A percentile compares a stretch with the other conserved stretches of the same genome.
Evolutionary conservation across 2,113 vertebrate species (phyloP).

Genomic region (Gallinago paraguaiae): DNA sequence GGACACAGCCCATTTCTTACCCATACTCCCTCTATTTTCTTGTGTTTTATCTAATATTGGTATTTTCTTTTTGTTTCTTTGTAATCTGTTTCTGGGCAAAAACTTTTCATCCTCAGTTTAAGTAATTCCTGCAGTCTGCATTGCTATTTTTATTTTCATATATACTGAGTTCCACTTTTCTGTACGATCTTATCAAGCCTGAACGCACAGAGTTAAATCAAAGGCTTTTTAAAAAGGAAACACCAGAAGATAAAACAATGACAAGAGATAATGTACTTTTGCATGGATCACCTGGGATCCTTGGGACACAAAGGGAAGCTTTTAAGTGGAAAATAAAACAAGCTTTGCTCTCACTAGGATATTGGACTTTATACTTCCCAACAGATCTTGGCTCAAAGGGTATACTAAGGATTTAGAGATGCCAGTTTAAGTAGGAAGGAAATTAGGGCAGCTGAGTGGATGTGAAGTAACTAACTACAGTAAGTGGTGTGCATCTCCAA

Average conservation of each 20-base stretch:
- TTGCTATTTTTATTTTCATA: background rate
- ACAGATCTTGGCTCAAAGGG: background rate
- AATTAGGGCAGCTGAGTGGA: background rate
- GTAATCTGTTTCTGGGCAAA: background rate
- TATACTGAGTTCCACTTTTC: background rate
- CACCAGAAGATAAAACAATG: background rate
- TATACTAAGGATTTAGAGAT: background rate
- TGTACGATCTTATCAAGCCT: background rate
- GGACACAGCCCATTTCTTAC: background rate
- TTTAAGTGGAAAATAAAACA: conserved; percentile 39
- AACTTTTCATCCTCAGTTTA: background rate
- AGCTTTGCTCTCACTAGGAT: background rate
- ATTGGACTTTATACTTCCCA: background rate
- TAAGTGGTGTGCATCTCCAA: background rate
- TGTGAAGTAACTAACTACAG: background rate
- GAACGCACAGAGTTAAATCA: background rate
- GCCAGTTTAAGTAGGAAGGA: background rate
- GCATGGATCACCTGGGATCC: background rate
- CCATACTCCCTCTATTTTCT: background rate
- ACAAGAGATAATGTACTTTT: conserved; percentile 1
- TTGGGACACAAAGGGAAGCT: background rate
- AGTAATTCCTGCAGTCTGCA: background rate
- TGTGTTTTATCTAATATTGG: background rate
- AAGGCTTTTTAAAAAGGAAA: background rate
- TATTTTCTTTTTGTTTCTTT: background rate